These are phyloP conservation scores for Venustaconcha ellipsiformis DNA, from an alignment of 1,140 invertebrate species.

Conservation along the genomic window DNA sequence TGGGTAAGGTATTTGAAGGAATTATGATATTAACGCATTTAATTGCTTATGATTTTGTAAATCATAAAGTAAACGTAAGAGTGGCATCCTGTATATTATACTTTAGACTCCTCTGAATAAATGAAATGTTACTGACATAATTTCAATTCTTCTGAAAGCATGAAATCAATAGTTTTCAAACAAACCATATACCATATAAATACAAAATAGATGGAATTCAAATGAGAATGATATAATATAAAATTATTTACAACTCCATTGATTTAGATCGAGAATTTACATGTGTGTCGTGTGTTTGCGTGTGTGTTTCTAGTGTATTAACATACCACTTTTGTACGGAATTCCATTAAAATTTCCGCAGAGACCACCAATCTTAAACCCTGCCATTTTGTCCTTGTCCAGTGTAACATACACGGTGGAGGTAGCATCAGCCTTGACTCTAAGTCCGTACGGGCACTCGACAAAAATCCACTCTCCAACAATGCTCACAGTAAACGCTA, in stretches of 20 bases:
- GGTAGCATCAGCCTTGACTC: constrained; percentile 34
- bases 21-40: no score
- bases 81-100: no score
- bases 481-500: constrained; percentile 25
- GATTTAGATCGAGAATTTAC: no score
- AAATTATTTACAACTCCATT: not conserved
- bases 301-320: no score
- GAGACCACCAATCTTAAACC: constrained; percentile 33
- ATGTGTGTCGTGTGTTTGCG: not conserved
- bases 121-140: no score
- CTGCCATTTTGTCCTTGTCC: constrained; percentile 17
- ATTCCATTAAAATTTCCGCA: constrained; percentile 39
- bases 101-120: no score
- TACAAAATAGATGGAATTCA: not conserved
- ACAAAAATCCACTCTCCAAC: constrained; percentile 27
- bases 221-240: not conserved
- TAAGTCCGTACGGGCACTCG: constrained; percentile 25
- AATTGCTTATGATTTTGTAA: no score
- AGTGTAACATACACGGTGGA: constrained; percentile 37
- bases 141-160: no score
- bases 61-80: no score
- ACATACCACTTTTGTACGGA: constrained; percentile 17
- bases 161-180: no score
- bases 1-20: no score
- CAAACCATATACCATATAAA: no score